A percentile compares a stretch with the other conserved stretches of the same genome.
phyloP scores from a whole-genome alignment of 2,888 invertebrate genomes.

The Isoperla grammatica region DNA sequence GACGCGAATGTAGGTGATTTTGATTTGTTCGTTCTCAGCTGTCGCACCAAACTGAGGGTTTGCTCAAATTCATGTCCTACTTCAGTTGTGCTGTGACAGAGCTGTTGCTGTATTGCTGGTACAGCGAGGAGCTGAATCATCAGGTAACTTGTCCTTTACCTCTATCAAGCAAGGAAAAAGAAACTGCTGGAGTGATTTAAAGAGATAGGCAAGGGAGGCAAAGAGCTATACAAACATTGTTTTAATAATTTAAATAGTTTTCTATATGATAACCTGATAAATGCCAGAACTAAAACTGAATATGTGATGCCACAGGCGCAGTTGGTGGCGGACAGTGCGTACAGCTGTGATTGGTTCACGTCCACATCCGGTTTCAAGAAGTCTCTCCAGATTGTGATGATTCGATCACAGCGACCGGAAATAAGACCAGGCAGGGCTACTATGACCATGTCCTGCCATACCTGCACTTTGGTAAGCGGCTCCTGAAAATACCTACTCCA shows the following conservation, averaged over 20 bases:
- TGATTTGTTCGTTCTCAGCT: constrained; percentile 1
- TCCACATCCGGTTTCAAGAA: not conserved
- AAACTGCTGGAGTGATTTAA: no score
- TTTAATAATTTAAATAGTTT: no score
- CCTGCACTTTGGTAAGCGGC: constrained; percentile 9
- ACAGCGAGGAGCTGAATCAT: constrained; percentile 3
- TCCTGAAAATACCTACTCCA: no score
- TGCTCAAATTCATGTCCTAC: constrained; percentile 7
- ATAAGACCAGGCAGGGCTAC: not conserved
- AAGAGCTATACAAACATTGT: no score
- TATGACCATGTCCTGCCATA: constrained; percentile 6
- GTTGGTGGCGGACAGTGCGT: not conserved
- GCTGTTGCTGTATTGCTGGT: constrained; percentile 5
- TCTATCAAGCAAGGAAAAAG: no score
- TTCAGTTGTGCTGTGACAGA: constrained; percentile 3
- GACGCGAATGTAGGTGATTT: no score
- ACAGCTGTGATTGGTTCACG: not conserved
- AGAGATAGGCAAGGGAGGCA: no score
- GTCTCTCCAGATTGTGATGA: constrained; percentile 3
- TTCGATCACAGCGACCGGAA: not conserved
- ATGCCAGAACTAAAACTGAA: no score
- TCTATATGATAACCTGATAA: no score
- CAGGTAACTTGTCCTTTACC: no score
- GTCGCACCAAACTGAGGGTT: not conserved
- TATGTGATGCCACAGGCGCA: no score